Conservation (phyloP, 2,797 vertebrate species). For the Scolopax bukidnonensis region DNA sequence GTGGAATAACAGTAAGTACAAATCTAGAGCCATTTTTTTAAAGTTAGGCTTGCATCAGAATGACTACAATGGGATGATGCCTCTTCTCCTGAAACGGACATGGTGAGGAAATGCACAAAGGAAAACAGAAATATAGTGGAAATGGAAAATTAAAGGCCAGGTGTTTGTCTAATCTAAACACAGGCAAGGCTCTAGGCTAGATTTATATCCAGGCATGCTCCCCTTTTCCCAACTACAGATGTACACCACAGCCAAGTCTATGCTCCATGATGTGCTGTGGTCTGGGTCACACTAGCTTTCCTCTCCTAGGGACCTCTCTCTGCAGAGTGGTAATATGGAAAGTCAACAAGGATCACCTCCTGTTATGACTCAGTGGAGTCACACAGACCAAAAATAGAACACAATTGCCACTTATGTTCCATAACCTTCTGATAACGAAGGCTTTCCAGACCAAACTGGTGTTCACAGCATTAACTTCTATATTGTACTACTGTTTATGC, state of each 20-base stretch:
- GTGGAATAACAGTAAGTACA: neutral
- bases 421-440: neutral
- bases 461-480: neutral
- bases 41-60: neutral
- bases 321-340: neutral
- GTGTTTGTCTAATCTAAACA: neutral
- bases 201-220: fast-evolving
- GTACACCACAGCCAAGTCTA: neutral
- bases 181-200: neutral
- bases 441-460: neutral
- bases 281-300: neutral
- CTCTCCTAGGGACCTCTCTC: neutral
- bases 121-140: neutral
- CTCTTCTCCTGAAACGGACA: fast-evolving
- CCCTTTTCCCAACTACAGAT: fast-evolving
- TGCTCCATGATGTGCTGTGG: neutral
- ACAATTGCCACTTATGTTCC: neutral
- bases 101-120: neutral
- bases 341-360: neutral
- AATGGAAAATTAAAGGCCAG: neutral
- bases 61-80: neutral
- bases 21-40: neutral
- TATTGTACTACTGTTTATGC: neutral
- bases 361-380: neutral
- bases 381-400: neutral